Conservation (phyloP, 2,797 vertebrate genomes). For the Falco rusticolus region DNA sequence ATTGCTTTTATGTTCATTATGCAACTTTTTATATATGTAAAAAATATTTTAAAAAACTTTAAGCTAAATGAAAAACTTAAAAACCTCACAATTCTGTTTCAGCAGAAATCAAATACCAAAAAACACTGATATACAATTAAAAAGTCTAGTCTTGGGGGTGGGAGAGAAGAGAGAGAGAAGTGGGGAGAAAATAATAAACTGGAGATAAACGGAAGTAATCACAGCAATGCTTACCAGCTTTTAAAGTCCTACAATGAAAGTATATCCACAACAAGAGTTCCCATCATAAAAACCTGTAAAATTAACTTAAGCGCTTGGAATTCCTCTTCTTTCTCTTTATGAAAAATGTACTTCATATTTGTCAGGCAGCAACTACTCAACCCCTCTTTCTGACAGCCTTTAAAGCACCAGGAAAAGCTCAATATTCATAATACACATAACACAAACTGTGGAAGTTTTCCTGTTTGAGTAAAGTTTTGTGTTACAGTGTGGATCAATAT, state of each 20-base stretch:
- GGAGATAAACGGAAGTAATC: constrained; percentile 14
- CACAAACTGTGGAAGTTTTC: not conserved
- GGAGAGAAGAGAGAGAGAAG: not conserved
- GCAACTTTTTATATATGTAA: not conserved
- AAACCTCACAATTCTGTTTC: not conserved
- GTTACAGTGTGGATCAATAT: not conserved
- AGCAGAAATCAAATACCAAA: not conserved
- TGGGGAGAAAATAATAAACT: not conserved
- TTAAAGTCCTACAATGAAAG: not conserved
- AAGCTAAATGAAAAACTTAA: not conserved
- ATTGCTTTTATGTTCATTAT: not conserved
- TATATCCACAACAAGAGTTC: not conserved
- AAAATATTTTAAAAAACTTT: not conserved
- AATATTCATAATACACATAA: not conserved
- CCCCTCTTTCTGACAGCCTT: not conserved
- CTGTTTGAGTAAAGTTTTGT: not conserved
- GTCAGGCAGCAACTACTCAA: not conserved
- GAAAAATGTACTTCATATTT: not conserved
- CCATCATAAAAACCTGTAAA: not conserved
- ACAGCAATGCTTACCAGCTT: not conserved
- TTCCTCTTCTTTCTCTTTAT: not conserved
- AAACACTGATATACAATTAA: not conserved
- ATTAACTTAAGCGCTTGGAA: not conserved
- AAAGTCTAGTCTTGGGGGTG: not conserved
- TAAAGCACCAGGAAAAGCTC: not conserved